phyloP scores from a whole-genome alignment of 2,797 vertebrate species.

The Geotrypetes seraphini region DNA sequence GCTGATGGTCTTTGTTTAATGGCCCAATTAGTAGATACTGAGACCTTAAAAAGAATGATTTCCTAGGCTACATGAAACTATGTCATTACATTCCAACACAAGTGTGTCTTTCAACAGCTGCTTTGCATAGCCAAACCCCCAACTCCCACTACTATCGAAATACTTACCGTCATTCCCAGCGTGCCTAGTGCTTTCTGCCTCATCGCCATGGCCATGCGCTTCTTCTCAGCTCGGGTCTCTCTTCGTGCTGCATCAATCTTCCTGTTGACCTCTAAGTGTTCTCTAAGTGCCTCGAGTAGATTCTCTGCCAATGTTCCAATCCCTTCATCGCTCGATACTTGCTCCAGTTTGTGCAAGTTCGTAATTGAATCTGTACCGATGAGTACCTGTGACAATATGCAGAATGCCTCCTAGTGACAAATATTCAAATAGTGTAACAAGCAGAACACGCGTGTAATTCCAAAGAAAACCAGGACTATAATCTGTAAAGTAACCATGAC shows the following conservation, averaged over 20 bases:
- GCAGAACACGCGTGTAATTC: too few species aligned
- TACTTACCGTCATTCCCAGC: conserved; percentile 87
- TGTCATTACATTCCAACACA: too few species aligned
- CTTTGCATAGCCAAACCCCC: too few species aligned
- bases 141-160: too few species aligned
- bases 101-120: too few species aligned
- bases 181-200: conserved; percentile 95
- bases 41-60: too few species aligned
- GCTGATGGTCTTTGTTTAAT: too few species aligned
- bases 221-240: conserved; percentile 94
- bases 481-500: too few species aligned
- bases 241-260: conserved; percentile 92
- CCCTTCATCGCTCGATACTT: conserved; percentile 96
- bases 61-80: too few species aligned
- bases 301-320: conserved; percentile 95
- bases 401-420: background rate
- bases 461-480: too few species aligned
- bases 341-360: conserved; percentile 96
- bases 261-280: conserved; percentile 86
- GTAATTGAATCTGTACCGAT: conserved; percentile 94
- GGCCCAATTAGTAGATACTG: too few species aligned
- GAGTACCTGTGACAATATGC: conserved; percentile 56
- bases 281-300: conserved; percentile 86
- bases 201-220: conserved; percentile 98
- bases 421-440: too few species aligned